These are phyloP conservation scores for Vulpes ferrilata DNA, from an alignment of 2,113 vertebrate genomes.

Conservation along the genomic window DNA sequence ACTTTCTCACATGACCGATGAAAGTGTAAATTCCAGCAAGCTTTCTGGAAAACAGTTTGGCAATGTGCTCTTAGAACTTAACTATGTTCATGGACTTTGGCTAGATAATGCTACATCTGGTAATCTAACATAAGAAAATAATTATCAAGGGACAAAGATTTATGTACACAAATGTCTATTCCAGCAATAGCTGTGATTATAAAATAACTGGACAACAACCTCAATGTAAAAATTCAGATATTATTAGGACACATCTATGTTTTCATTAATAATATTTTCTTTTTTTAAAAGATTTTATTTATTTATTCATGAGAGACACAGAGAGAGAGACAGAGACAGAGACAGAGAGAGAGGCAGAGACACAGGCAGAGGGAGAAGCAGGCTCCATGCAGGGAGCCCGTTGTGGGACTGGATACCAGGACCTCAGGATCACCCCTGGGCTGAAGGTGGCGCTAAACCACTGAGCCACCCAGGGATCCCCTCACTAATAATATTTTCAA, in stretches of 20 bases:
- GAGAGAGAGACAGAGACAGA: too few species aligned
- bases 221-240: background rate
- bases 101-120: background rate
- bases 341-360: too few species aligned
- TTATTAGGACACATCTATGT: background rate
- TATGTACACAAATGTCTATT: background rate
- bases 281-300: too few species aligned
- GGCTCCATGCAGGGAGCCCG: too few species aligned
- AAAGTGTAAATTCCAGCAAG: background rate
- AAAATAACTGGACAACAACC: background rate
- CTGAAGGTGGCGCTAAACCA: too few species aligned
- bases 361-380: too few species aligned
- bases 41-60: background rate
- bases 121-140: background rate
- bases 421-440: too few species aligned
- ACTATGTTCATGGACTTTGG: background rate
- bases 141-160: background rate
- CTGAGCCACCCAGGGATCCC: too few species aligned
- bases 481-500: slow-evolving; percentile 36
- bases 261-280: slow-evolving; percentile 40
- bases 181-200: background rate
- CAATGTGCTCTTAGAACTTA: background rate
- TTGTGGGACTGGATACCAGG: too few species aligned
- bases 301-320: too few species aligned
- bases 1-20: background rate